phyloP scores from a whole-genome alignment of 2,113 vertebrate species.

The Phaethornis superciliosus region DNA sequence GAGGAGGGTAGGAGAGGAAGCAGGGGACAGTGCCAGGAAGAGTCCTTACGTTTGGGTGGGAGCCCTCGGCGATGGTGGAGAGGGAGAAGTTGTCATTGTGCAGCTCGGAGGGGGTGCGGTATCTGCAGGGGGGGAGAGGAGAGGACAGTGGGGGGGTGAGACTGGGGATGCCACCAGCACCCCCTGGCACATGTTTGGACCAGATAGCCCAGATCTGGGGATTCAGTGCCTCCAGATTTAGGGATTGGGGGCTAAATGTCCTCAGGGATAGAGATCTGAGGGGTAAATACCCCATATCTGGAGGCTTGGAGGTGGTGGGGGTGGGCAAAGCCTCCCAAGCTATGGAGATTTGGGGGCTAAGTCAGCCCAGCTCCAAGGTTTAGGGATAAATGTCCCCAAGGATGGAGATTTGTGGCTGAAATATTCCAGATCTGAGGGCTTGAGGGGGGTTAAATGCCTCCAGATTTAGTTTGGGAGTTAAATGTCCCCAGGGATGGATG shows the following conservation, averaged over 20 bases:
- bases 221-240: background rate
- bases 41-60: constrained; percentile 98
- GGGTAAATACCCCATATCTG: background rate
- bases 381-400: too few species aligned
- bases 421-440: too few species aligned
- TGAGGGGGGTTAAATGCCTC: too few species aligned
- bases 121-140: constrained; percentile 80
- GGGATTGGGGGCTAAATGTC: background rate
- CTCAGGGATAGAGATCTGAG: background rate
- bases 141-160: background rate
- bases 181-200: background rate
- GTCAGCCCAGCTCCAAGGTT: too few species aligned
- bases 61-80: constrained; percentile 99
- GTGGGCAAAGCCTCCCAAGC: too few species aligned
- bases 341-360: too few species aligned
- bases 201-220: background rate
- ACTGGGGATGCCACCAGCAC: accelerated
- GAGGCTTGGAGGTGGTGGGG: too few species aligned
- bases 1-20: constrained; percentile 85
- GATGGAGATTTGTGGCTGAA: too few species aligned
- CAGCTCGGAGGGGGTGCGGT: constrained; percentile 93
- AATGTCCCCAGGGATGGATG: too few species aligned
- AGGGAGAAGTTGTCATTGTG: constrained; percentile 99
- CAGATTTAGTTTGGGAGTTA: too few species aligned
- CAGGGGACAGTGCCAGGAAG: constrained; percentile 78